These are phyloP conservation scores for Limnephilus auricula DNA, from an alignment of 2,888 invertebrate genomes.

Conservation along the genomic window DNA sequence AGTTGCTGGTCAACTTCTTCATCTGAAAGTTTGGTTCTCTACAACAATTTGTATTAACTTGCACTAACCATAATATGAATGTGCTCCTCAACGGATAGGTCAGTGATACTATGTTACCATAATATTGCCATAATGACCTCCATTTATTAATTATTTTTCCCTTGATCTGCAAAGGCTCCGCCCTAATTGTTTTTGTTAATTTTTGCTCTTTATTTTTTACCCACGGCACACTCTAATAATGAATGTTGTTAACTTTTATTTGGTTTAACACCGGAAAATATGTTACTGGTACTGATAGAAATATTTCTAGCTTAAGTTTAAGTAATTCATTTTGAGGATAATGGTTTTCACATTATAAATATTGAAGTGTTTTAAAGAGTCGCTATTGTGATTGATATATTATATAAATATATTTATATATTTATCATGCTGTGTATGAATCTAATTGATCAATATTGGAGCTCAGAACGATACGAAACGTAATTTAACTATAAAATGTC, in stretches of 20 bases:
- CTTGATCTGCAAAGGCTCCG: not conserved
- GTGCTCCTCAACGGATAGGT: not conserved
- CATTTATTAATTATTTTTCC: not conserved
- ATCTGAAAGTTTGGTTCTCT: not conserved
- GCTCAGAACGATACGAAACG: conserved; percentile 48
- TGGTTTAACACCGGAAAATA: conserved; percentile 52
- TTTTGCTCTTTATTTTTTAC: conserved; percentile 12
- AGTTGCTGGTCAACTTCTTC: not conserved
- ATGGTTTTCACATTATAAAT: conserved; percentile 48
- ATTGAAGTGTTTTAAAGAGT: conserved; percentile 45
- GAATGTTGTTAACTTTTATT: conserved; percentile 7
- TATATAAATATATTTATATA: conserved; percentile 56
- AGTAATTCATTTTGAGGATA: conserved; percentile 50
- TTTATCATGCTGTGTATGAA: conserved; percentile 63
- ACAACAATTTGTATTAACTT: not conserved
- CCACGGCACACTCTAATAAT: not conserved
- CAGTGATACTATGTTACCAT: not conserved
- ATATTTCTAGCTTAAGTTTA: conserved; percentile 57
- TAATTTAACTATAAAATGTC: conserved; percentile 11
- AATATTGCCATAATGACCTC: not conserved
- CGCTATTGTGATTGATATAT: conserved; percentile 62
- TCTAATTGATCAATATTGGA: conserved; percentile 56
- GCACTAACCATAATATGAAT: not conserved
- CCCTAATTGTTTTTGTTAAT: conserved; percentile 2
- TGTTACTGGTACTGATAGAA: conserved; percentile 59